A percentile compares a stretch with the other conserved stretches of the same genome.
phyloP scores from a whole-genome alignment of 2,113 vertebrate genomes.

The Tupaia tana region DNA sequence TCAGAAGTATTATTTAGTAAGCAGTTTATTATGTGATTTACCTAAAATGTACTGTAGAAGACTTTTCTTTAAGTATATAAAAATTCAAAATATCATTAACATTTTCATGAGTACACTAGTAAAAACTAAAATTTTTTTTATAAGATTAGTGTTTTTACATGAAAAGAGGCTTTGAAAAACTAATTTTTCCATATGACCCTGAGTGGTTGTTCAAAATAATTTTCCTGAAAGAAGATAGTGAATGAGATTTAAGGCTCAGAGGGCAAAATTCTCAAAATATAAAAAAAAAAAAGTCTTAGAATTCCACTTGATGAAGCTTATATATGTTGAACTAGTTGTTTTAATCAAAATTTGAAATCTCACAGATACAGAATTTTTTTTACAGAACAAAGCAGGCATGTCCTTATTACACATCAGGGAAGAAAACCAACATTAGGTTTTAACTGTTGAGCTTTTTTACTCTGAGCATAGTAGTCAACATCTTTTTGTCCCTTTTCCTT shows the following conservation, averaged over 20 bases:
- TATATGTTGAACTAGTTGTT: conserved; percentile 46
- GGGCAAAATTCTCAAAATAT: conserved; percentile 8
- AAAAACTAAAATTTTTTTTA: conserved; percentile 26
- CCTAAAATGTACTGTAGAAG: conserved; percentile 1
- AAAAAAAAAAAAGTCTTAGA: conserved; percentile 39
- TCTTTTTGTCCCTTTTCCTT: conserved; percentile 57
- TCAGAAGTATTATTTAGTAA: conserved; percentile 43
- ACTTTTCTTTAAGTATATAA: conserved; percentile 50
- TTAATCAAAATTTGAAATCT: conserved; percentile 67
- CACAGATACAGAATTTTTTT: conserved; percentile 57
- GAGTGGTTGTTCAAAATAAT: neutral
- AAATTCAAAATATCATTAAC: conserved; percentile 48
- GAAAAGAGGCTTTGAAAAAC: neutral
- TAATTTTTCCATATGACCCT: conserved; percentile 25
- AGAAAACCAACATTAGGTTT: conserved; percentile 65
- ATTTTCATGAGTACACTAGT: conserved; percentile 46
- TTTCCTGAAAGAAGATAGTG: neutral
- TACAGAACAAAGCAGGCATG: conserved; percentile 31
- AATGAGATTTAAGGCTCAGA: conserved; percentile 38
- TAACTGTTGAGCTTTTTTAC: conserved; percentile 63
- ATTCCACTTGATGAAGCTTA: conserved; percentile 57
- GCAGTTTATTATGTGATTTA: conserved; percentile 28
- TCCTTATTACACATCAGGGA: neutral
- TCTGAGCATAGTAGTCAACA: conserved; percentile 46
- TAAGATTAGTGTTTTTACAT: conserved; percentile 10